These are phyloP conservation scores for Euzophera pinguis DNA, from an alignment of 2,888 invertebrate genomes.

Conservation along the genomic window DNA sequence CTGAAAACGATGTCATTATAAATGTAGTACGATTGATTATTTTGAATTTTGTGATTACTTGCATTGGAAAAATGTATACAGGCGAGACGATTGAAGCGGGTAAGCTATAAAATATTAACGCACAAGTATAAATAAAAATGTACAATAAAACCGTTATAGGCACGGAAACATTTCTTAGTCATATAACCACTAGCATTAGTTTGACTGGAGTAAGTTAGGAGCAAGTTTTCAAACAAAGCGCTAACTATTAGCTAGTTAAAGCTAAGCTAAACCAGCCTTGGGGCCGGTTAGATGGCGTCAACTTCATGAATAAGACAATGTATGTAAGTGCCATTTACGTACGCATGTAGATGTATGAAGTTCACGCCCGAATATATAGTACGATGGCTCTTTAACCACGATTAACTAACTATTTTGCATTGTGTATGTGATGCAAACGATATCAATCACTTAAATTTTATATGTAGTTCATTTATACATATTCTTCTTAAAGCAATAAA, in stretches of 20 bases:
- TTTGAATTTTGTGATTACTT: no score
- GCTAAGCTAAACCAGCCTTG: neutral
- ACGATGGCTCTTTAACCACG: no score
- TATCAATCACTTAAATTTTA: no score
- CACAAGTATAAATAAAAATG: no score
- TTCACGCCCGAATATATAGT: neutral
- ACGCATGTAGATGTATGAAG: neutral
- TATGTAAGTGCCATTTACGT: conserved; percentile 1
- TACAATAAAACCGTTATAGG: neutral
- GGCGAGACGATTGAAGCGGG: no score
- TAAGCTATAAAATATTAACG: no score
- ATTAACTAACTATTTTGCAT: no score
- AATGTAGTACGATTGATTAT: no score
- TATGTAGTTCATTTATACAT: no score
- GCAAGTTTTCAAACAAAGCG: neutral
- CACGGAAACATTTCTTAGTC: neutral
- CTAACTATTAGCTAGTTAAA: neutral
- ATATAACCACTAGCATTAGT: neutral
- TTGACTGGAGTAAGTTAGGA: neutral
- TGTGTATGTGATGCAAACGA: no score
- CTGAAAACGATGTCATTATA: neutral
- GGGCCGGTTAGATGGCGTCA: neutral
- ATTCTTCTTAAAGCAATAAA: no score
- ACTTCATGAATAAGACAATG: conserved; percentile 5
- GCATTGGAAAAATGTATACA: no score